Base-by-base conservation (phyloP, 2,797 vertebrate genomes). In the Semaprochilodus insignis region DNA sequence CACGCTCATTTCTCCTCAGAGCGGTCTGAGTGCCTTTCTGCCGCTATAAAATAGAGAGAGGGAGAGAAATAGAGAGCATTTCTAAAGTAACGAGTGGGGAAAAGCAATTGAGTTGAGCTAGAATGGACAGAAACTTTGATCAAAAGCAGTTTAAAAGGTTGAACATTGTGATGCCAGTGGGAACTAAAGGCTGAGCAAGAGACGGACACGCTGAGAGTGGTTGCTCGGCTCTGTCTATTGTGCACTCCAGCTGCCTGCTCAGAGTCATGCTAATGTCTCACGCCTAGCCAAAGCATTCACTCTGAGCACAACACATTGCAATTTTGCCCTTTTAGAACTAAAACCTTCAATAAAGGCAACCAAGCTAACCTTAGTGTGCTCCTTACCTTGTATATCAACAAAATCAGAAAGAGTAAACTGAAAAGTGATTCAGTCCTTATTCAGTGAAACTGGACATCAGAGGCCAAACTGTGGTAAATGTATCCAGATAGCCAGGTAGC, bases 1-100 rank as follows among this genome's bases (percentile, higher is more conserved):
- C 71, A 78, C 25, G 77, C 85, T 79, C 87, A 70, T 83, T 85
- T 83, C 82, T 72, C 82, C 52, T 71, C 78, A 82, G 85, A 69
- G 55, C 73, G 80, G 74, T 76, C 65, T 6, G 44, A 83, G 71
- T 74, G 71, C 55, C 74, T 80, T 80, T 84, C 48, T 69, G 65
- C 65, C 62, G 13, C 73, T 63, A 76, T 76, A 31, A 55, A 67
- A 17, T 69, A 65, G 40, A 48, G 72, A 51, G 36, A 77, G 75
- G 67, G 82, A 23, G 83, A 72, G 36, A 23, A 55, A 69, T 73
- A 78, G 3, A 23, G 63, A 81, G 66, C 23, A 55, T 25, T 40
- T 36, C 51, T 80, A 70, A 55, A 54, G 21, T n/a, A 65, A 55
- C 27, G 79, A 27, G 60, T 81, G 19, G 55, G 72, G 48, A 80